Evolutionary conservation across 2,888 invertebrate species (phyloP), one percentile per base, ranked within the genome.

Genomic region (Steromphala cineraria): DNA sequence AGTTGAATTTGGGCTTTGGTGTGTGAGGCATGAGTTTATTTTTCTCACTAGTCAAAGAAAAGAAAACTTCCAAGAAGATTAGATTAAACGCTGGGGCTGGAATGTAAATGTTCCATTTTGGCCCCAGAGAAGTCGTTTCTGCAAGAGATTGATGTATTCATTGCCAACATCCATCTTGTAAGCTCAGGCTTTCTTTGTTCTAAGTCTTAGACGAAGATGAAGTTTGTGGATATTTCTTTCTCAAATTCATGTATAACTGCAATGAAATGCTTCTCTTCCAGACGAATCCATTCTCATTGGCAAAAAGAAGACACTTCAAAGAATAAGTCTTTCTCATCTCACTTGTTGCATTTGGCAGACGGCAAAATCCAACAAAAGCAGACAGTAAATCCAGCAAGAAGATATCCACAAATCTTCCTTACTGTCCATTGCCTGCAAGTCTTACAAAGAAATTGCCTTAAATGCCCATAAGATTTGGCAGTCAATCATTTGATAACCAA

Each of bases 1-100:
- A 75, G 75, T 46, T 75, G 52, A 75, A 75, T 52, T 75, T 75
- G 15, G 75, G 75, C 75, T 75, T 75, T 75, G 75, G 75, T 75
- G 46, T 40, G 75, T 75, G 75, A 40, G 46, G 40, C 75, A 75
- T 75, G 75, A 52, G 62, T 62, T 62, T 62, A 62, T 62, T 62
- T 62, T 62, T 24, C 62, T 62, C 62, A 62, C 21, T 62, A 24
- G 28, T 62, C 62, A 62, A 62, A 62, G 62, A 62, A 24, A 62
- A 28, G 62, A 46, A 62, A 62, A 62, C 28, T 62, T 62, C 28
- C 62, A 62, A 24, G 28, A 28, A 21, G 62, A 62, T 62, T 62
- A 62, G 62, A 62, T 62, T 62, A 62, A 62, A 62, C 15, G 62
- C 28, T 28, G 2, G 15, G 62, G 3, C 62, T 24, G 62, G 62